Conservation (phyloP, 2,888 invertebrate species). For the Xanthia togata region DNA sequence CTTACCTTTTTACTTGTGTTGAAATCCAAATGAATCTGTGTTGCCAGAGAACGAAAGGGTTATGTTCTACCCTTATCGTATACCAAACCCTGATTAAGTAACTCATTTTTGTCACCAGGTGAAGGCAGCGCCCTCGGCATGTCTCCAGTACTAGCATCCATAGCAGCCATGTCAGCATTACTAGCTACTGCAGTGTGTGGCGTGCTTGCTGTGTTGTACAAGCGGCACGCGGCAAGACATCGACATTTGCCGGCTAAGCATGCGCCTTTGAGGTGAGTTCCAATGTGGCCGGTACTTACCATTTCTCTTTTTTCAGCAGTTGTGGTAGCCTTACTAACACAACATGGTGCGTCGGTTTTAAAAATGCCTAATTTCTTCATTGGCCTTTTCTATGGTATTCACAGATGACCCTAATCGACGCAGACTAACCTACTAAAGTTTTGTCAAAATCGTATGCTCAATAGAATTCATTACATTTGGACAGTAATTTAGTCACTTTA, state of each 20-base stretch:
- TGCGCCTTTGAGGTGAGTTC: slow-evolving; percentile 84
- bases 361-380: neutral
- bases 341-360: neutral
- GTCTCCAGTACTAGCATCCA: slow-evolving; percentile 94
- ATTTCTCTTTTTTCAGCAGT: neutral
- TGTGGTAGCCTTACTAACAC: neutral
- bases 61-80: neutral
- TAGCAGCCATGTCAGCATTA: slow-evolving; percentile 94
- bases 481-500: too few relatives aligned
- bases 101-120: slow-evolving; percentile 83
- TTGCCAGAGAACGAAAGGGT: neutral
- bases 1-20: neutral
- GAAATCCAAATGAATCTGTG: neutral
- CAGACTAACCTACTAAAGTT: too few relatives aligned
- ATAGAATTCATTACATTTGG: too few relatives aligned
- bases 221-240: slow-evolving; percentile 90
- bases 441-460: neutral
- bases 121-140: slow-evolving; percentile 92
- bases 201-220: slow-evolving; percentile 93
- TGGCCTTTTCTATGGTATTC: neutral
- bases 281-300: neutral
- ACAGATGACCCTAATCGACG: too few relatives aligned
- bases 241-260: slow-evolving; percentile 87
- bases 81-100: neutral
- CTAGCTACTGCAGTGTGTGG: slow-evolving; percentile 94